Evolutionary conservation across 2,113 vertebrate genomes (phyloP).

Genomic region (Spilogale gracilis): DNA sequence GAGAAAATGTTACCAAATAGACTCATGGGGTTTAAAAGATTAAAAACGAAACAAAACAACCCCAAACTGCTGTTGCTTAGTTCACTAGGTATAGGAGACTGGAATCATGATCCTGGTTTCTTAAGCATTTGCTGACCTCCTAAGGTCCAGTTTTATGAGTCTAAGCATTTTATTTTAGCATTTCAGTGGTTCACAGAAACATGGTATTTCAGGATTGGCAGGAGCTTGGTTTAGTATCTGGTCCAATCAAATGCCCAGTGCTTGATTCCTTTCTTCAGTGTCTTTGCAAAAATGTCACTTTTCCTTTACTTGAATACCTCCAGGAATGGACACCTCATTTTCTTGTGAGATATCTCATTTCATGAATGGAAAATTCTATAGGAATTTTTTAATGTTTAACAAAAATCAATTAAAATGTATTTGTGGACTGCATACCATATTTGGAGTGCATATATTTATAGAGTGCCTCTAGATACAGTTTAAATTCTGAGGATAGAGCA

Average conservation of each 20-base stretch:
- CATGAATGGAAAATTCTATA: not conserved
- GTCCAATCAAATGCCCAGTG: not conserved
- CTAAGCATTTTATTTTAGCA: not conserved
- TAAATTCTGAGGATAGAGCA: not conserved
- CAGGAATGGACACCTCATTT: not conserved
- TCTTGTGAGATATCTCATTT: not conserved
- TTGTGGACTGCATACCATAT: not conserved
- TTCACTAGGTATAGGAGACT: not conserved
- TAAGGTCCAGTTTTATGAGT: not conserved
- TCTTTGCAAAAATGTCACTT: not conserved
- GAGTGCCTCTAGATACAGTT: not conserved
- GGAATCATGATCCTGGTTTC: not conserved
- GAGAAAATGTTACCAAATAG: slow-evolving; percentile 71
- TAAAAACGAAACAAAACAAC: slow-evolving; percentile 64
- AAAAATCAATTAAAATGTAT: slow-evolving; percentile 29
- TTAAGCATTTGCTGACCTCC: not conserved
- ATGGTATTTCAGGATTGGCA: not conserved
- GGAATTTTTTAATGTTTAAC: not conserved
- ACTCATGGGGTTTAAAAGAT: slow-evolving; percentile 70
- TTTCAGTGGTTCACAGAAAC: slow-evolving; percentile 18
- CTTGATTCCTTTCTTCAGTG: not conserved
- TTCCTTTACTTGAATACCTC: not conserved
- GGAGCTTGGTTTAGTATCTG: not conserved
- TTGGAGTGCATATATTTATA: not conserved
- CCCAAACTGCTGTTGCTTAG: not conserved